Evolutionary conservation across 2,797 vertebrate genomes (phyloP), one percentile per base, ranked within the genome.

Genomic region (Naso thynnoides): DNA sequence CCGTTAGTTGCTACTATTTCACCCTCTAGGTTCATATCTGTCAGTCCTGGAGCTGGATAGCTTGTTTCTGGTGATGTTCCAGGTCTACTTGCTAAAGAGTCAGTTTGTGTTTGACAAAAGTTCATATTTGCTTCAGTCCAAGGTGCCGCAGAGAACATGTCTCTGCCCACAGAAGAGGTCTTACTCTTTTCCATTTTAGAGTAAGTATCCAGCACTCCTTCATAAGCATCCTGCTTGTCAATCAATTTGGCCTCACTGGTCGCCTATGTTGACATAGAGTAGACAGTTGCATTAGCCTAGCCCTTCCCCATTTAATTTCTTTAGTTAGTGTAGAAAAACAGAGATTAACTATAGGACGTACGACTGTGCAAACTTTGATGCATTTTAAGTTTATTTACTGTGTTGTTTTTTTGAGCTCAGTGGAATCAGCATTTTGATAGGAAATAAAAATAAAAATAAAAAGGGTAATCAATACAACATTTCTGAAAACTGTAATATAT

Each of bases 251-350:
- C 96, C 88, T 97, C 96, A 95, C 94, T 94, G 89, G 96, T 96
- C 81, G 96, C 97, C 98, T 99, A 95, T 96, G 95, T 95, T 96
- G 96, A 99, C 96, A 95, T 96, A 96, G 95, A 99, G 96, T 96
- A 96, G 95, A 97, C 95, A 97, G 89, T 96, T 95, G 96, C 91
- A 96, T 95, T 96, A 93, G 94, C 93, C 94, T 91, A 82, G 24
- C 76, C 58, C 47, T 68, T 65, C 19, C 54, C 67, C 10, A 70
- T 9, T 50, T 67, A 18, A 66, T 14, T 31, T 67, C n/a, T 66
- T 36, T 24, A 50, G 31, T 36, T 24, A 50, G 31, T 66, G 27
- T 59, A 27, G 9, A 11, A 1, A 50, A 64, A 44, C 2, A 45
- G 23, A 11, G 5, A 59, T 41, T 33, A 56, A 73, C 29, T 49